Conservation (phyloP, 2,888 invertebrate genomes). For the Melieria picta region DNA sequence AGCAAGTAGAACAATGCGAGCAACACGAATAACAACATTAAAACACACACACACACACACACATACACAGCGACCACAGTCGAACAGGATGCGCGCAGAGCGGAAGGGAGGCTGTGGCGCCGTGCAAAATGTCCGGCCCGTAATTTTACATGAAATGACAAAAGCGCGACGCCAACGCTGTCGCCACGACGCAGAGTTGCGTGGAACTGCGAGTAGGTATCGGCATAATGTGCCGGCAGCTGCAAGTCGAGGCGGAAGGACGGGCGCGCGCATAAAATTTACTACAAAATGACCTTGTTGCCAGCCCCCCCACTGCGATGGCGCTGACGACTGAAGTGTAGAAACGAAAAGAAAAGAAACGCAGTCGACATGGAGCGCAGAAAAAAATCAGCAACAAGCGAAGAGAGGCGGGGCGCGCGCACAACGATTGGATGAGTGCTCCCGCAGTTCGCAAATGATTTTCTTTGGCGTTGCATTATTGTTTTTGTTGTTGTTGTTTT, state of each 20-base stretch:
- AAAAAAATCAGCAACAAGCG: slow-evolving; percentile 2
- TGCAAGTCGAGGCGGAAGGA: too few relatives aligned
- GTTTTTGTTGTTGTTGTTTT: neutral
- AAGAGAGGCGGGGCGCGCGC: neutral
- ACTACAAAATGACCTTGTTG: slow-evolving; percentile 29
- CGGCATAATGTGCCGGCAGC: neutral
- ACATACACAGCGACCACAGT: neutral
- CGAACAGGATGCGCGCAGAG: too few relatives aligned
- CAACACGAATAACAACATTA: slow-evolving; percentile 6
- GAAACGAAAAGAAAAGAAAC: neutral
- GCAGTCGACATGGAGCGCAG: neutral
- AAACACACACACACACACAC: neutral
- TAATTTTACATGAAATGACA: slow-evolving; percentile 13
- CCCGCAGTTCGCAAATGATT: neutral
- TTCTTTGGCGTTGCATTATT: neutral
- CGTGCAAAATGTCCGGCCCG: neutral
- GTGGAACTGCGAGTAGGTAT: neutral
- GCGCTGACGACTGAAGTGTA: neutral
- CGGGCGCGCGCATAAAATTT: slow-evolving; percentile 23
- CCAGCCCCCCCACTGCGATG: neutral
- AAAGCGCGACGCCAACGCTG: neutral
- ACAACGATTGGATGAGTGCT: too few relatives aligned
- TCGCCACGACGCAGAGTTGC: too few relatives aligned
- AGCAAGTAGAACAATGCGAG: slow-evolving; percentile 9
- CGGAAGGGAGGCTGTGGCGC: too few relatives aligned